phyloP scores from a whole-genome alignment of 2,797 vertebrate genomes.

The Enteromius radiatus region DNA sequence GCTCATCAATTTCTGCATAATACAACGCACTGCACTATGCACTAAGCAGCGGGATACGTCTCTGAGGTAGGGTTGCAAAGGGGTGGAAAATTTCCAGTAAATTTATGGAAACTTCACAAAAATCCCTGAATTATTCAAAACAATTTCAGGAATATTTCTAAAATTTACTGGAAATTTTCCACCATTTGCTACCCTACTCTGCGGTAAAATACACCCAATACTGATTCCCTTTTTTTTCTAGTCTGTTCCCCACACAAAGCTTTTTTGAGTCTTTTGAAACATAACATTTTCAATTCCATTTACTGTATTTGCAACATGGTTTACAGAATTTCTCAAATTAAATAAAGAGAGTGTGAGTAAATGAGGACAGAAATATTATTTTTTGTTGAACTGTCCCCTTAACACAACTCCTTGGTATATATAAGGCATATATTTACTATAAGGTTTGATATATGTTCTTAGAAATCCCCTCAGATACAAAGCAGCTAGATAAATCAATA shows the following conservation, averaged over 20 bases:
- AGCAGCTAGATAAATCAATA: conserved; percentile 75
- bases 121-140: too few relatives aligned
- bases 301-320: neutral
- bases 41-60: neutral
- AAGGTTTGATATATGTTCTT: conserved; percentile 62
- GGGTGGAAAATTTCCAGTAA: too few relatives aligned
- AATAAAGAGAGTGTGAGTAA: neutral
- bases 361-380: too few relatives aligned
- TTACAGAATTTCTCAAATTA: neutral
- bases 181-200: neutral
- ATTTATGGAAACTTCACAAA: too few relatives aligned
- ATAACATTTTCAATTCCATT: neutral
- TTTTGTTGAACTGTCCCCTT: neutral
- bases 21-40: neutral
- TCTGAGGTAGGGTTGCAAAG: too few relatives aligned
- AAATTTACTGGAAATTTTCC: too few relatives aligned
- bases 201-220: neutral
- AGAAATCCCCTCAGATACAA: conserved; percentile 67
- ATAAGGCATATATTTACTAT: conserved; percentile 1
- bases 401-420: neutral
- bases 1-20: neutral
- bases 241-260: neutral
- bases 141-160: too few relatives aligned
- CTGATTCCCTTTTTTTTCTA: neutral
- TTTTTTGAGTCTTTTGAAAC: neutral